Evolutionary conservation across 2,888 invertebrate species (phyloP), one percentile per base, ranked within the genome.

Genomic region (Sericinus montela): DNA sequence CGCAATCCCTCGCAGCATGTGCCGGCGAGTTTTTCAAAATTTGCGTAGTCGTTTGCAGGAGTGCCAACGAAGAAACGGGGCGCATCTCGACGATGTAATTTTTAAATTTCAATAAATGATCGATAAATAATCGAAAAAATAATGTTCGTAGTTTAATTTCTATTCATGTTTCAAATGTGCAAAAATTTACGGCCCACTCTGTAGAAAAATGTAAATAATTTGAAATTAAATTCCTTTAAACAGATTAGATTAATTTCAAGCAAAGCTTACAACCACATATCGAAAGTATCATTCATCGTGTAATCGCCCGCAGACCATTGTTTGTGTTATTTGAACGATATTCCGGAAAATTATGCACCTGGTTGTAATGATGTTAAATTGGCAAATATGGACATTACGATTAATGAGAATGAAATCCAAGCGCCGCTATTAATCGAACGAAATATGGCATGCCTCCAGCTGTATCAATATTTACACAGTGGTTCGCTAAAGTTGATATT

Each of bases 361-460:
- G 36, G 13, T 29, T 36, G 41, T 47, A 47, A 41, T 41, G 19
- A 41, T 47, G 48, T 48, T 55, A 55, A 55, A 55, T 54, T 52
- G 43, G 55, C 50, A 55, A 57, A 59, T 59, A 57, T 54, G 56
- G 53, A 56, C 59, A 54, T 58, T 53, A 51, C 49, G 55, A 46
- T 46, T 54, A 53, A 56, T 58, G 55, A 59, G 54, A 57, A 57
- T 56, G 46, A 58, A 57, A 52, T 51, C 56, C 45, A 52, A 48
- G 40, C 48, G 43, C 37, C 40, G 36, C 30, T 48, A 49, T 48
- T 39, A 43, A 51, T 49, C 48, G 45, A 39, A 49, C 44, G 46
- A 46, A 53, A 46, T 42, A 51, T 44, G 25, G 37, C 42, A 25
- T 32, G 23, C 45, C 40, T 8, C 14, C 37, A 40, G 23, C 48